Evolutionary conservation across 2,888 invertebrate species (phyloP).

Genomic region (Galerucella pusilla): DNA sequence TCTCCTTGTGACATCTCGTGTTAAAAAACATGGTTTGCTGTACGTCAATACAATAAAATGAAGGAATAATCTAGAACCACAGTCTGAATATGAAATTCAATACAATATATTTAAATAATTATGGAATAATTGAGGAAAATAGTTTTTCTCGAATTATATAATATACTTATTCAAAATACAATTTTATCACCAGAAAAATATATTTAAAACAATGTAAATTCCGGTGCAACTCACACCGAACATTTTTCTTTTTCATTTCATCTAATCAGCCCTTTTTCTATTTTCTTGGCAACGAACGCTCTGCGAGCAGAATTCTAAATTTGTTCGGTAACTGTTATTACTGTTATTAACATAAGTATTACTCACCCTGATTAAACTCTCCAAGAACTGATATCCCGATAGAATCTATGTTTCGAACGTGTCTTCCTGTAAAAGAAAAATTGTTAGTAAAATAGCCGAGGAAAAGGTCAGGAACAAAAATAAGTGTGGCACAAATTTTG

Average conservation of each 20-base stretch:
- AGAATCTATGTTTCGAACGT: constrained; percentile 63
- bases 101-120: no score
- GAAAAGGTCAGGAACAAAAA: neutral
- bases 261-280: constrained; percentile 9
- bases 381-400: constrained; percentile 63
- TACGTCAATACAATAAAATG: no score
- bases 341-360: constrained; percentile 48
- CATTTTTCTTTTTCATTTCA: neutral
- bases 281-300: neutral
- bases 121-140: no score
- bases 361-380: constrained; percentile 66
- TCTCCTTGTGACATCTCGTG: no score
- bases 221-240: neutral
- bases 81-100: no score
- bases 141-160: no score
- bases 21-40: no score
- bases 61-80: no score
- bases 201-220: neutral
- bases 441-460: constrained; percentile 29
- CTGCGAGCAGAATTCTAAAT: constrained; percentile 23
- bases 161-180: no score
- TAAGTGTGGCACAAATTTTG: neutral
- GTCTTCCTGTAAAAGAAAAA: constrained; percentile 60
- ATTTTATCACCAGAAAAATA: neutral
- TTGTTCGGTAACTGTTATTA: constrained; percentile 50